Evolutionary conservation across 2,113 vertebrate species (phyloP), one percentile per base, ranked within the genome.

Genomic region (Rostratula benghalensis): DNA sequence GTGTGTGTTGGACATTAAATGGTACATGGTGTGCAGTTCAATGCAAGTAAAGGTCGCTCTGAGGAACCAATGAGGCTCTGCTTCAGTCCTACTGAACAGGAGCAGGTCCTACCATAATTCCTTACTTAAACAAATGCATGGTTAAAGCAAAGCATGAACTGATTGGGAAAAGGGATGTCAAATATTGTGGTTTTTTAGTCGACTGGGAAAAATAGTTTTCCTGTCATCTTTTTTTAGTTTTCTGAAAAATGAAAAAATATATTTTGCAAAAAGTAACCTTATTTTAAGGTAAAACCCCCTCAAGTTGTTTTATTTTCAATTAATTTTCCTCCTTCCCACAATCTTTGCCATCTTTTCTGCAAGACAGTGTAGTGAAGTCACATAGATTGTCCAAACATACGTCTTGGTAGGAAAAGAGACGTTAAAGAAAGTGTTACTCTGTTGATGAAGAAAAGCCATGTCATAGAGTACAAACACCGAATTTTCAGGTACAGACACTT

Each of bases 161-260:
- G 11, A 43, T 23, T 75, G 25, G 48, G 25, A 87, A 84, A 93
- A 70, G 2, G 1, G 41, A 30, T 28, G 16, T 5, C 10, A 78
- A 68, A 89, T 64, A 28, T 6, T 30, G 20, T 0, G 0, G 0
- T 5, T 1, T 21, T 82, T 85, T 68, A 2, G 7, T 83, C 39
- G 30, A 4, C 18, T 33, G 30, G 13, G 27, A 85, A 94, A 82
- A 92, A 90, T 7, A 8, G 48, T 27, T 63, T 83, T 79, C 16
- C 20, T 86, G 4, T 31, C 5, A 43, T 79, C 6, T 64, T 88
- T 74, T 33, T 51, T 1, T 84, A 73, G 6, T 2, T 90, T 83
- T 74, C 9, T 79, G 83, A 73, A 64, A 80, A 85, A 79, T 24
- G 1, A 64, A 41, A 61, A 69, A 54, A 0, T 0, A 2, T 51